These are phyloP conservation scores for Sinelater perroti DNA, from an alignment of 2,888 invertebrate genomes.

Conservation along the genomic window DNA sequence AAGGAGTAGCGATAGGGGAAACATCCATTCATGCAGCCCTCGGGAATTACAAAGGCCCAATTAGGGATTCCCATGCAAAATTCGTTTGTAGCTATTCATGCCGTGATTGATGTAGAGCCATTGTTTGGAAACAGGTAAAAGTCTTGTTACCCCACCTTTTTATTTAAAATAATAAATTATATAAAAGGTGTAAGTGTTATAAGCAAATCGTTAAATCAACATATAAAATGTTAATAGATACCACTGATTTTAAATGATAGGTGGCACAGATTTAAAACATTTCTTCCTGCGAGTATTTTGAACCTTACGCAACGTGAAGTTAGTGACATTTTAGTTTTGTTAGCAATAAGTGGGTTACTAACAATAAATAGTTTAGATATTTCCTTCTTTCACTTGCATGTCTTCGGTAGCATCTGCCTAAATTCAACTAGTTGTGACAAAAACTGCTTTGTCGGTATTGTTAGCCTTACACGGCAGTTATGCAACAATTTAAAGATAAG, in stretches of 20 bases:
- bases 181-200: not conserved
- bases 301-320: too few species aligned
- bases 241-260: too few species aligned
- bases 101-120: too few species aligned
- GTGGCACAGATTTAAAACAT: too few species aligned
- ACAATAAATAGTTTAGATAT: not conserved
- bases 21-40: slow-evolving; percentile 12
- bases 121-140: not conserved
- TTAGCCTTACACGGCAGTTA: not conserved
- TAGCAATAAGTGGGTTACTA: too few species aligned
- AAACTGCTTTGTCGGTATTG: not conserved
- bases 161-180: too few species aligned
- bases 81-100: too few species aligned
- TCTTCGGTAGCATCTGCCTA: not conserved
- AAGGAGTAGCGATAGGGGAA: slow-evolving; percentile 47
- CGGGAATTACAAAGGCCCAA: slow-evolving; percentile 5
- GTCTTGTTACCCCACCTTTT: too few species aligned
- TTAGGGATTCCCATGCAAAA: slow-evolving; percentile 1
- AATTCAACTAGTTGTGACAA: not conserved
- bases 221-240: too few species aligned
- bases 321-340: too few species aligned
- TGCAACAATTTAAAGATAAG: not conserved
- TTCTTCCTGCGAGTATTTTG: too few species aligned
- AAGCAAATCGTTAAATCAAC: too few species aligned
- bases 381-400: slow-evolving; percentile 6